A percentile compares a stretch with the other conserved stretches of the same genome.
These are phyloP conservation scores for Gonatopus flavifemur DNA, from an alignment of 1,140 invertebrate species.

Conservation along the genomic window DNA sequence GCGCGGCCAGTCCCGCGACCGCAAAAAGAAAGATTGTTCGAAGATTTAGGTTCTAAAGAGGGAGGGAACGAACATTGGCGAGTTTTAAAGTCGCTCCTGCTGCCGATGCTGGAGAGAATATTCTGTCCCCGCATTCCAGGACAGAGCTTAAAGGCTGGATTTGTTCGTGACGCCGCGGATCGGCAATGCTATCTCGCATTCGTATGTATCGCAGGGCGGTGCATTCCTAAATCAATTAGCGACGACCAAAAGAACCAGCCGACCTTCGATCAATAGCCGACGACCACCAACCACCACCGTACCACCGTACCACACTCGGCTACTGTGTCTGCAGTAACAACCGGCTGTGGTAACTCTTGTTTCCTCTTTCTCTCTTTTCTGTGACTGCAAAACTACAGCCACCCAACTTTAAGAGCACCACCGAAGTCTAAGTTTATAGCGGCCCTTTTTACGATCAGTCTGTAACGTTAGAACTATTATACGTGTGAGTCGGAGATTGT, in stretches of 20 bases:
- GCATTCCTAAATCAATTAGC: conserved; percentile 52
- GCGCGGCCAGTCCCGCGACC: too few species aligned
- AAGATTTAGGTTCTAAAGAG: too few species aligned
- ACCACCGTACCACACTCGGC: too few species aligned
- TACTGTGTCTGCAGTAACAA: conserved; percentile 34
- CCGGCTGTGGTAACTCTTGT: too few species aligned
- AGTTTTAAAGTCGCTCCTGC: too few species aligned
- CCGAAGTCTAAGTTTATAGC: conserved; percentile 19
- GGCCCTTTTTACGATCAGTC: conserved; percentile 21
- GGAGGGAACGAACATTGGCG: too few species aligned
- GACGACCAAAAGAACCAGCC: conserved; percentile 41
- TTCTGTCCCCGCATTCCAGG: conserved; percentile 39
- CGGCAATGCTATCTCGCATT: conserved; percentile 14
- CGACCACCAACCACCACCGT: conserved; percentile 4
- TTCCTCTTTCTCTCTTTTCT: conserved; percentile 1
- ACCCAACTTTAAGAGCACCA: conserved; percentile 12
- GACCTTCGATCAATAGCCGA: conserved; percentile 47
- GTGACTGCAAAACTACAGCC: conserved; percentile 11
- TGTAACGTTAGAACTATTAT: too few species aligned
- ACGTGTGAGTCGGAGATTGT: too few species aligned
- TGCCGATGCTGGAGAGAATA: too few species aligned
- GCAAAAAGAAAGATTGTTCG: too few species aligned
- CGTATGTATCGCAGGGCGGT: conserved; percentile 29
- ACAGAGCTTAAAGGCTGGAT: conserved; percentile 29
- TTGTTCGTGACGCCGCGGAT: conserved; percentile 17